Conservation (phyloP, 2,797 vertebrate genomes). For the Anomalospiza imberbis region DNA sequence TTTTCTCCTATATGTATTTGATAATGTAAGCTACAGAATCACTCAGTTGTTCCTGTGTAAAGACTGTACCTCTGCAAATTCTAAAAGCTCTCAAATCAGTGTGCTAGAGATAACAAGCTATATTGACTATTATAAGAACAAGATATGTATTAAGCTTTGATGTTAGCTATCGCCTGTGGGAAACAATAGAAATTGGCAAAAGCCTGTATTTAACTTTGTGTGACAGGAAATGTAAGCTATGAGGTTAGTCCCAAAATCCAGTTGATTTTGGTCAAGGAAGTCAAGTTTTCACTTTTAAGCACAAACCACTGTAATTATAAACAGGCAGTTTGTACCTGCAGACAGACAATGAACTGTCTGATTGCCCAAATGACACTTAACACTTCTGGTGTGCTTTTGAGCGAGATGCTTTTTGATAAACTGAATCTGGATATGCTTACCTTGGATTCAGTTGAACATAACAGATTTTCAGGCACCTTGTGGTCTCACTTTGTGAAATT, state of each 20-base stretch:
- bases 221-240: background rate
- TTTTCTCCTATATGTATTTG: background rate
- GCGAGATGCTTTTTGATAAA: background rate
- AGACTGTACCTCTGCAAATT: background rate
- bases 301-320: background rate
- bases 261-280: background rate
- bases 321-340: background rate
- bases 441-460: background rate
- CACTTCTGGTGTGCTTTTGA: background rate
- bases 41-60: background rate
- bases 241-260: background rate
- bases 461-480: background rate
- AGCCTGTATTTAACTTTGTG: background rate
- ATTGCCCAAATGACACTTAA: background rate
- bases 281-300: background rate
- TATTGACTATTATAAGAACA: background rate
- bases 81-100: background rate
- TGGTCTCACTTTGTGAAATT: background rate
- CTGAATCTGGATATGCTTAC: background rate
- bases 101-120: background rate
- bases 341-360: background rate
- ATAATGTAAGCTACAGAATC: background rate
- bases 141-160: background rate
- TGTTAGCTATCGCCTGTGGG: background rate
- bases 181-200: background rate